A percentile compares a stretch with the other conserved stretches of the same genome.
phyloP scores from a whole-genome alignment of 1,140 invertebrate species.

The Aporrectodea caliginosa region DNA sequence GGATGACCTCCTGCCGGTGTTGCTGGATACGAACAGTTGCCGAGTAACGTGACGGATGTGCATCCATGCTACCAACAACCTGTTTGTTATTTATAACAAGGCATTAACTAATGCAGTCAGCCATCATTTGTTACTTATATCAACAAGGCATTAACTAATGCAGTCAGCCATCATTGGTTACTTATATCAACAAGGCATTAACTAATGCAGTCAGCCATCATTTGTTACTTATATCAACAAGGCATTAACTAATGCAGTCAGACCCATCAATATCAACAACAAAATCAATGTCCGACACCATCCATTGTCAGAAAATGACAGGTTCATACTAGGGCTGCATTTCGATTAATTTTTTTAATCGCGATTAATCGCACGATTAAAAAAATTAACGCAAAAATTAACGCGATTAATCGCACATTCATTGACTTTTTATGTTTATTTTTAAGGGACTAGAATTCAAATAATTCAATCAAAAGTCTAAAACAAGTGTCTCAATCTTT shows the following conservation, averaged over 20 bases:
- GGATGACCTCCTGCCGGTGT: slow-evolving; percentile 92
- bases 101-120: background rate
- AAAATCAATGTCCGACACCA: no score
- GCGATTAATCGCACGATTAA: no score
- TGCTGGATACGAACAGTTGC: slow-evolving; percentile 98
- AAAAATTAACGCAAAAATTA: no score
- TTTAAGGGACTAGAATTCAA: no score
- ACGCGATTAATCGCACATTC: no score
- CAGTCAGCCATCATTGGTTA: background rate
- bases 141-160: background rate
- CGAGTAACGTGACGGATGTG: slow-evolving; percentile 96
- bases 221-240: slow-evolving; percentile 80
- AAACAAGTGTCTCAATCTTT: no score
- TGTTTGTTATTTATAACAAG: slow-evolving; percentile 29
- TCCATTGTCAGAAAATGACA: no score
- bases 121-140: background rate
- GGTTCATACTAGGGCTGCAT: no score
- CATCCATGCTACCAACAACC: slow-evolving; percentile 98
- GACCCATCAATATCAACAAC: no score
- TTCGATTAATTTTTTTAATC: no score
- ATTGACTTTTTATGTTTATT: no score
- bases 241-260: background rate
- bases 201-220: slow-evolving; percentile 94
- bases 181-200: slow-evolving; percentile 31
- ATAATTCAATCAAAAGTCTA: no score